phyloP scores from a whole-genome alignment of 2,797 vertebrate species.

The Danio kyathit region DNA sequence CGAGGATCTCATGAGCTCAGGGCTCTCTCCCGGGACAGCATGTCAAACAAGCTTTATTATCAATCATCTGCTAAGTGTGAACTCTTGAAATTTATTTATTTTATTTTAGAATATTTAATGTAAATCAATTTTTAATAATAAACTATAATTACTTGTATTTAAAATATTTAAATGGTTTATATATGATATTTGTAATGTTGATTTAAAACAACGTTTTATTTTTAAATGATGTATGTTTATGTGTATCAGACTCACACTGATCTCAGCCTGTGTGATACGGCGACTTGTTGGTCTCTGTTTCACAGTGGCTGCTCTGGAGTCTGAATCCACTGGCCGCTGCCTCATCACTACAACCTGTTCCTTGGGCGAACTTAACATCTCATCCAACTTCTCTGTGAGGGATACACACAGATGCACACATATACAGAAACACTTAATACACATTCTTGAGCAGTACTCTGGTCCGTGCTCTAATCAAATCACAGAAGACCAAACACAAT shows the following conservation, averaged over 20 bases:
- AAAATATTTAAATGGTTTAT: neutral
- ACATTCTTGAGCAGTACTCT: neutral
- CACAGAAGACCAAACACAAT: constrained; percentile 10
- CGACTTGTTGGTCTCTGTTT: constrained; percentile 94
- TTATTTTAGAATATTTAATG: neutral
- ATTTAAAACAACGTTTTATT: neutral
- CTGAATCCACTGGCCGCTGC: constrained; percentile 83
- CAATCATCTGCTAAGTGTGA: too few relatives aligned
- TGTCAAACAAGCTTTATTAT: too few relatives aligned
- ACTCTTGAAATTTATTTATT: too few relatives aligned
- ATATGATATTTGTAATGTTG: neutral
- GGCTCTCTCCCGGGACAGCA: too few relatives aligned
- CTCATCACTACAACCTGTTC: constrained; percentile 87
- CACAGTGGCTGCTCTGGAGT: constrained; percentile 94
- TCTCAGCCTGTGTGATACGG: constrained; percentile 94
- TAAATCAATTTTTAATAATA: too few relatives aligned
- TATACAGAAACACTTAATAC: constrained; percentile 15
- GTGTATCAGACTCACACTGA: constrained; percentile 82
- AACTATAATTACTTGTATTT: neutral
- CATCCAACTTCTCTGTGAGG: constrained; percentile 92
- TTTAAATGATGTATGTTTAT: neutral
- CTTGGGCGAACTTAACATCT: constrained; percentile 83
- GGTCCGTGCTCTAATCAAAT: constrained; percentile 8
- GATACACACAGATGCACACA: constrained; percentile 39
- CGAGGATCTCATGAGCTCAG: too few relatives aligned